Evolutionary conservation across 2,797 vertebrate genomes (phyloP).

Genomic region (Dallia pectoralis): DNA sequence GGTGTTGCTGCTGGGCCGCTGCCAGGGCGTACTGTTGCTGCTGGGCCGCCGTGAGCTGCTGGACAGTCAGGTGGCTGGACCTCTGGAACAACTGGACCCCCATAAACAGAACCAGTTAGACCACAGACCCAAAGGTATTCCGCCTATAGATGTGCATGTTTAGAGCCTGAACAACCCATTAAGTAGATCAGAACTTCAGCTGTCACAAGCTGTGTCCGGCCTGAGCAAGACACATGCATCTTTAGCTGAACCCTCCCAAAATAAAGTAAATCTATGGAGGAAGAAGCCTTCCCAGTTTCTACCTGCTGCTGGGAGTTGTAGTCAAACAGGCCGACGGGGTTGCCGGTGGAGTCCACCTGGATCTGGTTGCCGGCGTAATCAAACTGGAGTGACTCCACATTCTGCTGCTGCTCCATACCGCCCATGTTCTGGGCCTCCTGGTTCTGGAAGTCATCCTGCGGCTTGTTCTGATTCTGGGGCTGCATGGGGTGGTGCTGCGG

Average conservation of each 20-base stretch:
- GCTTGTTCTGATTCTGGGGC: constrained; percentile 85
- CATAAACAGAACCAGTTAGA: not conserved
- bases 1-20: constrained; percentile 92
- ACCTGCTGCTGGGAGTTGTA: constrained; percentile 93
- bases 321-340: constrained; percentile 93
- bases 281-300: not conserved
- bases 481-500: constrained; percentile 66
- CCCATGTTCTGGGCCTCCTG: constrained; percentile 92
- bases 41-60: constrained; percentile 92
- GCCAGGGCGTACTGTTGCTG: constrained; percentile 96
- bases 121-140: too few relatives aligned
- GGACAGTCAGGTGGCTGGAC: constrained; percentile 88
- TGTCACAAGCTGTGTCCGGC: too few relatives aligned
- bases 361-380: constrained; percentile 97
- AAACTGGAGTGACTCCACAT: constrained; percentile 94
- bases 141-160: too few relatives aligned
- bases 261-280: not conserved
- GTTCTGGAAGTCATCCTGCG: constrained; percentile 89
- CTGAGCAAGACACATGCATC: too few relatives aligned
- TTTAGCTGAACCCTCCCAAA: too few relatives aligned
- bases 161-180: too few relatives aligned
- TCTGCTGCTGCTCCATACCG: constrained; percentile 93
- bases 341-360: constrained; percentile 94
- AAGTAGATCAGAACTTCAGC: too few relatives aligned
- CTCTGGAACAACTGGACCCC: constrained; percentile 91